These are phyloP conservation scores for Trypoxylus dichotomus DNA, from an alignment of 1,140 invertebrate genomes.

Conservation along the genomic window DNA sequence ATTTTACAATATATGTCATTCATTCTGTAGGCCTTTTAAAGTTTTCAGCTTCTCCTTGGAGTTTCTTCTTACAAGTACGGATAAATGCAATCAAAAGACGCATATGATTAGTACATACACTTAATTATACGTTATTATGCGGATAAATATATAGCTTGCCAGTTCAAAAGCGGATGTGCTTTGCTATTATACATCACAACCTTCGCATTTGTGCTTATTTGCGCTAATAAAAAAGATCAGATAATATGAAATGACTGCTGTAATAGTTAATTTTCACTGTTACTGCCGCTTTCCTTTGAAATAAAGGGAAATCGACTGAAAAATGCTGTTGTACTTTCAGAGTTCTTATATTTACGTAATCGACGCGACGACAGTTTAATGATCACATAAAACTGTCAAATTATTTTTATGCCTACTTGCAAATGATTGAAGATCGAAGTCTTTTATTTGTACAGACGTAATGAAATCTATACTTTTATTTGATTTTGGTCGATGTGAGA, in stretches of 20 bases:
- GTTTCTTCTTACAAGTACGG: not conserved
- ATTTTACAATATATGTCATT: not conserved
- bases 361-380: not conserved
- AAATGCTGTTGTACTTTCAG: not conserved
- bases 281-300: not conserved
- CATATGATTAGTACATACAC: too few species aligned
- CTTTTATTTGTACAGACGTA: too few species aligned
- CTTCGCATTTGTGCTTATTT: not conserved
- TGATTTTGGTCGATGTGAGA: too few species aligned
- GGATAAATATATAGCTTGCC: too few species aligned
- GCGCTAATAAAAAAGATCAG: not conserved
- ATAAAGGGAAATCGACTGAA: not conserved
- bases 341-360: not conserved
- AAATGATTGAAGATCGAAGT: too few species aligned
- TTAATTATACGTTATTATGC: not conserved
- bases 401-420: not conserved
- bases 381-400: not conserved
- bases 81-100: not conserved
- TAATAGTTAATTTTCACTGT: not conserved
- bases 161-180: too few species aligned
- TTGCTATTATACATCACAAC: not conserved
- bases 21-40: not conserved
- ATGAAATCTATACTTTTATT: too few species aligned
- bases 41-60: not conserved
- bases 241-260: not conserved